Conservation (phyloP, 2,113 vertebrate genomes). For the Megaceryle maxima region DNA sequence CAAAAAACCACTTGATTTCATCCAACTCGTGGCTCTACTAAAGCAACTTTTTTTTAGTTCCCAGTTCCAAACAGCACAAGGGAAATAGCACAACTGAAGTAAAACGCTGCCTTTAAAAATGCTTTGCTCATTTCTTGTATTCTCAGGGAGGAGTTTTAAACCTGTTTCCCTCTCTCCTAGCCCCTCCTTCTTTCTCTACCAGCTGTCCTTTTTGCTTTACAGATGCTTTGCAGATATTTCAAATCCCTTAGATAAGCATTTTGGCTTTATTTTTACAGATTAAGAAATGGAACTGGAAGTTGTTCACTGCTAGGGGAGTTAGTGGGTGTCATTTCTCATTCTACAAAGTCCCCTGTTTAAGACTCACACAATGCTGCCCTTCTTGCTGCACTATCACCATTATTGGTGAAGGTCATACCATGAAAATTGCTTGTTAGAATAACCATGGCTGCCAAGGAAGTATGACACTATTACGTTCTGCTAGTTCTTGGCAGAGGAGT, state of each 20-base stretch:
- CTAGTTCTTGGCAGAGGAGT: constrained; percentile 16
- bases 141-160: background rate
- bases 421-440: constrained; percentile 27
- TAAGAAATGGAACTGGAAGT: background rate
- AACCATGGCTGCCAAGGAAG: constrained; percentile 12
- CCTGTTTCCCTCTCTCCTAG: background rate
- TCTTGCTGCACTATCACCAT: background rate
- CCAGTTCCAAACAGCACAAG: background rate
- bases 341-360: background rate
- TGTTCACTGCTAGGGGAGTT: background rate
- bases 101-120: background rate
- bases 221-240: background rate
- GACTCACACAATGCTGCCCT: constrained; percentile 19
- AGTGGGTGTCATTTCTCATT: constrained; percentile 10
- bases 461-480: background rate
- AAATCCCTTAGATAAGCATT: background rate
- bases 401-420: background rate
- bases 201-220: background rate
- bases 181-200: background rate
- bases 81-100: background rate
- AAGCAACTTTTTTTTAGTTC: background rate
- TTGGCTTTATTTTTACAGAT: constrained; percentile 20
- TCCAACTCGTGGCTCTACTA: background rate
- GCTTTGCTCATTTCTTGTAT: background rate
- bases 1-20: background rate